Evolutionary conservation across 2,113 vertebrate species (phyloP).

Genomic region (Gadus chalcogrammus): DNA sequence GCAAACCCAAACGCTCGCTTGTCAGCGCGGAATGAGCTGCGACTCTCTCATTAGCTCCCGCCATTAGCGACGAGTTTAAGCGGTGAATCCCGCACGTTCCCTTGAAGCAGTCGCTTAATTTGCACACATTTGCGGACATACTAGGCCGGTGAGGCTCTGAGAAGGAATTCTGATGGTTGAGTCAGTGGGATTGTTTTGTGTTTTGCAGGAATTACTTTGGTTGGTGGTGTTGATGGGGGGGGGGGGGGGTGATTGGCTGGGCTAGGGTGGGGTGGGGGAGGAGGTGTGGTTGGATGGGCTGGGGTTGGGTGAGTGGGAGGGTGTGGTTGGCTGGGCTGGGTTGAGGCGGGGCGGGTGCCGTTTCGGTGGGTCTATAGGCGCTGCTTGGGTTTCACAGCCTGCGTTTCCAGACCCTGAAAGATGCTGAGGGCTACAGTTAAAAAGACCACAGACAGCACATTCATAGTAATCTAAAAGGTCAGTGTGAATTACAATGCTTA

Average conservation of each 20-base stretch:
- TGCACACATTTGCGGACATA: no score
- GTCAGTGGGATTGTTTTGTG: no score
- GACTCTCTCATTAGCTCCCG: constrained; percentile 52
- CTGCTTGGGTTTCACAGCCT: constrained; percentile 48
- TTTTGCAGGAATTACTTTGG: no score
- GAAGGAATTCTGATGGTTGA: neutral
- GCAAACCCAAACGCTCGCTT: constrained; percentile 64
- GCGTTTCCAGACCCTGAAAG: constrained; percentile 49
- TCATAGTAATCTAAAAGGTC: constrained; percentile 65
- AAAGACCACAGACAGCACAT: constrained; percentile 60
- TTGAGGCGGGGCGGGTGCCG: constrained; percentile 39
- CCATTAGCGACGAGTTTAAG: constrained; percentile 22
- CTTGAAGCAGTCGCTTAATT: constrained; percentile 23
- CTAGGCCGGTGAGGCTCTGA: neutral
- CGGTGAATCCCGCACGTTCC: constrained; percentile 15
- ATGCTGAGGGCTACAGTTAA: constrained; percentile 68
- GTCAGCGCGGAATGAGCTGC: constrained; percentile 58
- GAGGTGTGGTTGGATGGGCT: neutral
- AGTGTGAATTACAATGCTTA: constrained; percentile 67
- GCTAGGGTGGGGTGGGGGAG: no score
- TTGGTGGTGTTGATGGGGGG: no score
- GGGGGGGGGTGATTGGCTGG: no score
- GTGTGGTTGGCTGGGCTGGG: constrained; percentile 33
- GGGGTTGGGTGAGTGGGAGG: neutral
- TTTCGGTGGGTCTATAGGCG: neutral